These are phyloP conservation scores for Resseliella maxima DNA, from an alignment of 2,888 invertebrate species.

Conservation along the genomic window DNA sequence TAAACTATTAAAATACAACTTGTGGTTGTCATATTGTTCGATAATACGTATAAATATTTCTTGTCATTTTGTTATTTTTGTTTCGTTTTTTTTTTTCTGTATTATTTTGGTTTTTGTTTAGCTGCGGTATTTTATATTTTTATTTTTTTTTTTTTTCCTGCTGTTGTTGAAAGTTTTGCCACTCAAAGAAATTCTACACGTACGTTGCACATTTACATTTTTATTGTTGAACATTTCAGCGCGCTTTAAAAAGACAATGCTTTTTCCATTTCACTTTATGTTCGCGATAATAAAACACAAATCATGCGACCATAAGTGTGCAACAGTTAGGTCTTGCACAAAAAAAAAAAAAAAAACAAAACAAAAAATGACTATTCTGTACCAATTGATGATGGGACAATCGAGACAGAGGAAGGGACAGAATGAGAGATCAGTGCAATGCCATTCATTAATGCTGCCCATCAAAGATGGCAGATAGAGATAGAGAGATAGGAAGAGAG, in stretches of 20 bases:
- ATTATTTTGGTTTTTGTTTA: neutral
- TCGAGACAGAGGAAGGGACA: neutral
- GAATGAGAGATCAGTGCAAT: too few species aligned
- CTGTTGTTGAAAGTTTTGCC: neutral
- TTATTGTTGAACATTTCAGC: constrained; percentile 21
- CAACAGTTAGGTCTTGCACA: neutral
- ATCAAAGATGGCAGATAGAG: too few species aligned
- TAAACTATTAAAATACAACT: constrained; percentile 26
- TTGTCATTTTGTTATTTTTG: neutral
- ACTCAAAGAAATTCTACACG: constrained; percentile 43
- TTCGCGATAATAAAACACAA: constrained; percentile 33
- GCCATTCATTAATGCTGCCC: neutral
- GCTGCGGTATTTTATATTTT: neutral
- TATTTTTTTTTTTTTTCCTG: neutral
- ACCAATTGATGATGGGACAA: constrained; percentile 25
- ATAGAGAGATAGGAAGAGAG: too few species aligned
- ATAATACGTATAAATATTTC: constrained; percentile 36
- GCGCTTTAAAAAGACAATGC: constrained; percentile 16
- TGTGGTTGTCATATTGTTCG: constrained; percentile 7
- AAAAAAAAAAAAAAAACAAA: neutral
- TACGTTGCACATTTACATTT: constrained; percentile 53
- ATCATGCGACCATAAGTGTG: neutral
- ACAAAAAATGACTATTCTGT: constrained; percentile 13
- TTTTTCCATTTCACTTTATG: constrained; percentile 24
- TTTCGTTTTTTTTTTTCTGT: neutral